These are phyloP conservation scores for Meteorus colon DNA, from an alignment of 2,888 invertebrate genomes.

Conservation along the genomic window DNA sequence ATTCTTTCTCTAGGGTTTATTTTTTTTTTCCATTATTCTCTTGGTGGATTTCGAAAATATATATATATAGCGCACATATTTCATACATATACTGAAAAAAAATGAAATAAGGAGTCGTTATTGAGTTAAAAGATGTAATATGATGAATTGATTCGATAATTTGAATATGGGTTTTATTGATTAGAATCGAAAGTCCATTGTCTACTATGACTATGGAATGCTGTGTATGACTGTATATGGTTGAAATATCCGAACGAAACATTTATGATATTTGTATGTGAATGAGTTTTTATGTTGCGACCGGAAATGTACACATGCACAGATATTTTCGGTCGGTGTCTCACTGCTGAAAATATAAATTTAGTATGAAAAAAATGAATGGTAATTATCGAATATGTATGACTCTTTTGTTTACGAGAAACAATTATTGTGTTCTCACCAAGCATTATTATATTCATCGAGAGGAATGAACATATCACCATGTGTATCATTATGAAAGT, in stretches of 20 bases:
- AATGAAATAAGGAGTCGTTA: neutral
- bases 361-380: constrained; percentile 52
- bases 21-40: constrained; percentile 6
- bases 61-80: constrained; percentile 23
- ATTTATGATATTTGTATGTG: neutral
- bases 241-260: neutral
- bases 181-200: constrained; percentile 60
- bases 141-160: constrained; percentile 5
- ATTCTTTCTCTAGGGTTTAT: constrained; percentile 11
- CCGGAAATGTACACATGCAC: neutral
- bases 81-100: neutral
- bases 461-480: constrained; percentile 4
- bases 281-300: neutral
- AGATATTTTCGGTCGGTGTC: constrained; percentile 21
- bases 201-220: constrained; percentile 63
- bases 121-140: neutral
- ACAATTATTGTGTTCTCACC: neutral
- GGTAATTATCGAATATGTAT: constrained; percentile 64
- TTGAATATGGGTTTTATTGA: constrained; percentile 3
- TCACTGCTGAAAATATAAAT: constrained; percentile 57
- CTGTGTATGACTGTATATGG: constrained; percentile 40
- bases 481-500: constrained; percentile 33
- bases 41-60: constrained; percentile 15
- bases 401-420: neutral
- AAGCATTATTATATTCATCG: neutral